Evolutionary conservation across 1,140 invertebrate species (phyloP), one percentile per base, ranked within the genome.

Genomic region (Dolichoris vasculosae): DNA sequence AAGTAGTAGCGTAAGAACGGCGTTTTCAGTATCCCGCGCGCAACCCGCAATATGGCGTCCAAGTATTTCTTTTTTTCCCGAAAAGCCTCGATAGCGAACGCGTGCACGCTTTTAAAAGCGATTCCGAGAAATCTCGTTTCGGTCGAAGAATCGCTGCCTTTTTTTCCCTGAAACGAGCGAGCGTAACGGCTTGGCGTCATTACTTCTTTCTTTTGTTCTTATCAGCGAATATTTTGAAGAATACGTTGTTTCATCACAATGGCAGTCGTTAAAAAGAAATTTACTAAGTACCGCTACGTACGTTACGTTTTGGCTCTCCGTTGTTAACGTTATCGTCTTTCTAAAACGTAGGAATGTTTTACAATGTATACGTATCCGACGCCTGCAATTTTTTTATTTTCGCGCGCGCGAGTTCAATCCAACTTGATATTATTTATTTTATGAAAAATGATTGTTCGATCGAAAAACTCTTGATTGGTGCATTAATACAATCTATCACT

Each of bases 91-190:
- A 78, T 71, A 32, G 51, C 35, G 17, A 59, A 38, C 9, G 43
- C 51, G 38, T 63, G 75, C 59, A 32, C 75, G 59, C 77, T 78
- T 71, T 63, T 79, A 84, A 84, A 79, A 64, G 76, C 67, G 83
- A 89, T 88, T 87, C 46, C 64, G 82, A 85, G 69, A 84, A 88
- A 81, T 86, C 55, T 84, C 48, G 64, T 51, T 82, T 85, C 78
- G 43, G 32, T 59, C 48, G 38, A 30, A 7, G 9, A 26, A 20
- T 7, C 23, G 23, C 11, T 76, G 32, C 64, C 48, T 71, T 59
- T 64, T n/a, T 26, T 48, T 2, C 51, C 15, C 15, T 17, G 26
- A 17, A 71, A 32, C 64, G 64, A 71, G 43, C 46, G 40, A 51
- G 30, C 43, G 46, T 82, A 51, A 71, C 48, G 38, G 11, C 51